Percentiles rank a stretch among this genome's conserved stretches.
phyloP scores from a whole-genome alignment of 2,888 invertebrate species.

The Homarus gammarus region DNA sequence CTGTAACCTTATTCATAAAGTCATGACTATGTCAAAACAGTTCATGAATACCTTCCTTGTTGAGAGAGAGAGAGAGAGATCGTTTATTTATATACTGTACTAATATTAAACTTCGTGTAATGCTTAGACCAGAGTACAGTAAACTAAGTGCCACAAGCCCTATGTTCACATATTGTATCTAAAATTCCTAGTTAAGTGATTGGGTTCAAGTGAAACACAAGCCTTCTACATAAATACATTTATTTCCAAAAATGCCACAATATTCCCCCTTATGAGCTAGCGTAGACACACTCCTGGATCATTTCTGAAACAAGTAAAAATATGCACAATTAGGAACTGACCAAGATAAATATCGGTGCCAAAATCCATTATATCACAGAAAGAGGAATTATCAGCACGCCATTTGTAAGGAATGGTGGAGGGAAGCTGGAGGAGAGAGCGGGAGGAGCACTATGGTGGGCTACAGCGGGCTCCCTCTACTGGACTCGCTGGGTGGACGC shows the following conservation, averaged over 20 bases:
- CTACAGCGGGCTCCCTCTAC: neutral
- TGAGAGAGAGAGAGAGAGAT: too few species aligned
- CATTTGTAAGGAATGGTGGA: constrained; percentile 43
- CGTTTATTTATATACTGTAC: too few species aligned
- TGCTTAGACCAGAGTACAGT: too few species aligned
- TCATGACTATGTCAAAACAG: too few species aligned
- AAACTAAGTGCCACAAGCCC: too few species aligned
- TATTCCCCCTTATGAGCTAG: constrained; percentile 41
- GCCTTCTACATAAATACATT: constrained; percentile 70
- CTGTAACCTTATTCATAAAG: too few species aligned
- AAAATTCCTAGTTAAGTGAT: too few species aligned
- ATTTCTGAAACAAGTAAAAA: constrained; percentile 71
- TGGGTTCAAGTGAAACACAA: constrained; percentile 24
- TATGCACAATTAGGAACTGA: constrained; percentile 56
- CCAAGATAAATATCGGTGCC: constrained; percentile 3
- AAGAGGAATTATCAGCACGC: constrained; percentile 48
- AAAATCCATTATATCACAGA: constrained; percentile 59
- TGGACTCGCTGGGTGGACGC: neutral
- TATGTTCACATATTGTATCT: too few species aligned
- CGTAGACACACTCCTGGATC: constrained; percentile 60
- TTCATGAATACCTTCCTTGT: too few species aligned
- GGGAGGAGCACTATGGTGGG: constrained; percentile 5
- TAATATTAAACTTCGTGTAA: too few species aligned
- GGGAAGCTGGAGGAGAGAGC: neutral
- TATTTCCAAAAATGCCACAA: constrained; percentile 54